Percentiles rank a stretch among this genome's conserved stretches.
phyloP scores from a whole-genome alignment of 2,888 invertebrate species.

The Trypoxylon attenuatum region DNA sequence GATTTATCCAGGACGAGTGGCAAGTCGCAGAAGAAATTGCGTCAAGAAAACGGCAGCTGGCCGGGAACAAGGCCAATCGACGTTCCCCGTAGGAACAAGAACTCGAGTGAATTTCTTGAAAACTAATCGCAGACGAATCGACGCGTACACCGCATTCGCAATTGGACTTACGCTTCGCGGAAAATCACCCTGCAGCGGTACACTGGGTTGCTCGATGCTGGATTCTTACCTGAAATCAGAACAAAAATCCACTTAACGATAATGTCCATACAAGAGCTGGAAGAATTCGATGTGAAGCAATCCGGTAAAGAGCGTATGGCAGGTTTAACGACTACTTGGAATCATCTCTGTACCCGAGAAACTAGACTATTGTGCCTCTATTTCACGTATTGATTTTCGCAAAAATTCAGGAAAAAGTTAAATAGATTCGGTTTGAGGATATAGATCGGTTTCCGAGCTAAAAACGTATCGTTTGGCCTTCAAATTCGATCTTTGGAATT shows the following conservation, averaged over 20 bases:
- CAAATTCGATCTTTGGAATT: slow-evolving; percentile 23
- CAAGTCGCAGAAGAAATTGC: slow-evolving; percentile 17
- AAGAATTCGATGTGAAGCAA: no score
- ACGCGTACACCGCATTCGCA: slow-evolving; percentile 10
- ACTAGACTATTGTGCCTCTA: no score
- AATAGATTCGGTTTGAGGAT: no score
- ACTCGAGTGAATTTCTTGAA: slow-evolving; percentile 29
- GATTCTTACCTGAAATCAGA: slow-evolving; percentile 49
- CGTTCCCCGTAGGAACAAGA: slow-evolving; percentile 33
- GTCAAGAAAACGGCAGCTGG: slow-evolving; percentile 20
- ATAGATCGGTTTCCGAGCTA: no score
- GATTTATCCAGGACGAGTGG: slow-evolving; percentile 11
- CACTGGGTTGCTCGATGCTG: slow-evolving; percentile 17
- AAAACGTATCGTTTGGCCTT: slow-evolving; percentile 25
- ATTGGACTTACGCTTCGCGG: slow-evolving; percentile 28
- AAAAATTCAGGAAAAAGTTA: no score
- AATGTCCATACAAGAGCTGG: no score
- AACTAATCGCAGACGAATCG: slow-evolving; percentile 15
- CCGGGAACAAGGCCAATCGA: slow-evolving; percentile 18
- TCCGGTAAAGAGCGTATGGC: no score
- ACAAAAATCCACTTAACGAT: slow-evolving; percentile 11
- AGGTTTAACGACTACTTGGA: no score
- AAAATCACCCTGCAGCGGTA: background rate
- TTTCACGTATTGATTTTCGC: no score
- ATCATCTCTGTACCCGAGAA: no score